phyloP scores from a whole-genome alignment of 2,888 invertebrate genomes.

The Creontiades dilutus region DNA sequence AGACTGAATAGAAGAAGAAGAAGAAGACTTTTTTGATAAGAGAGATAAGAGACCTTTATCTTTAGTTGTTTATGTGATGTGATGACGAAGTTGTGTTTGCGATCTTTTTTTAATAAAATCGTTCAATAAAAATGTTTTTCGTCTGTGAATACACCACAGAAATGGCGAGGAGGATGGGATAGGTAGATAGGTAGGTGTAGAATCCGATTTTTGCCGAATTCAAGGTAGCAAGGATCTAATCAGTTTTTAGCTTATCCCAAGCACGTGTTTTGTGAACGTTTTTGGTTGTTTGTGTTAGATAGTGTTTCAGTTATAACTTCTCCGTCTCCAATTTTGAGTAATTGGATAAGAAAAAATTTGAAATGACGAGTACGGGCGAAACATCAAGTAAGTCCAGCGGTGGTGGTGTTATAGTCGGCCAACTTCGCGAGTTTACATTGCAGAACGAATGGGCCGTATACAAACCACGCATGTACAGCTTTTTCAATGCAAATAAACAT shows the following conservation, averaged over 20 bases:
- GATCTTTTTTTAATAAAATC: too few relatives aligned
- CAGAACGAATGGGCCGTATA: slow-evolving; percentile 49
- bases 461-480: slow-evolving; percentile 55
- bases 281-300: too few relatives aligned
- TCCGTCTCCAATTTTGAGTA: neutral
- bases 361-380: too few relatives aligned
- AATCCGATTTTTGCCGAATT: too few relatives aligned
- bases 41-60: too few relatives aligned
- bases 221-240: neutral
- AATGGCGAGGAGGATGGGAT: slow-evolving; percentile 52
- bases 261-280: neutral
- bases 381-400: neutral
- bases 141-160: slow-evolving; percentile 3
- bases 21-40: too few relatives aligned
- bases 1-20: too few relatives aligned
- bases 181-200: neutral
- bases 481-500: slow-evolving; percentile 45
- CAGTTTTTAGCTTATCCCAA: neutral
- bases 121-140: too few relatives aligned
- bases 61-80: too few relatives aligned
- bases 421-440: neutral
- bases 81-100: too few relatives aligned
- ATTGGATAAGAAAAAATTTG: neutral
- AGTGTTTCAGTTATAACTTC: too few relatives aligned
- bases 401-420: neutral